A percentile compares a stretch with the other conserved stretches of the same genome.
Evolutionary conservation across 1,140 invertebrate species (phyloP).

Genomic region (Drosophila suzukii): DNA sequence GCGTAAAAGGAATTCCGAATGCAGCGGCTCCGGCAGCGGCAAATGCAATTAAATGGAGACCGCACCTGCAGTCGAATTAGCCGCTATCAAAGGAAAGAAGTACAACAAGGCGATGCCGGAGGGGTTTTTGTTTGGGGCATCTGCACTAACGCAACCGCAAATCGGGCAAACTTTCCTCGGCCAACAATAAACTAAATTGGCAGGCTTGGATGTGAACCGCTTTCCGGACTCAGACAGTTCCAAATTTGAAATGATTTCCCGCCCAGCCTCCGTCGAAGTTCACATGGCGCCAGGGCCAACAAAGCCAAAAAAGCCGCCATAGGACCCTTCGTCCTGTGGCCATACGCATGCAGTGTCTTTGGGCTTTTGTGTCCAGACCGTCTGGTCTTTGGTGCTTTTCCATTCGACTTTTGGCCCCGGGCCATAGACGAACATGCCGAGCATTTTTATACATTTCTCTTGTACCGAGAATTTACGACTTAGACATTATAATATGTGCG

Average conservation of each 20-base stretch:
- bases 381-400: slow-evolving; percentile 16
- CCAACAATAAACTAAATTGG: slow-evolving; percentile 48
- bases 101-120: neutral
- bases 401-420: slow-evolving; percentile 26
- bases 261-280: slow-evolving; percentile 8
- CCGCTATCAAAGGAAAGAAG: slow-evolving; percentile 5
- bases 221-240: slow-evolving; percentile 1
- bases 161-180: slow-evolving; percentile 16
- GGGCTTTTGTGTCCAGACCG: slow-evolving; percentile 6
- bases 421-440: slow-evolving; percentile 27
- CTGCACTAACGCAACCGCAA: slow-evolving; percentile 20
- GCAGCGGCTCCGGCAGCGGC: slow-evolving; percentile 25
- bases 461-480: slow-evolving; percentile 59
- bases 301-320: slow-evolving; percentile 1
- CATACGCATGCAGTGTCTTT: neutral
- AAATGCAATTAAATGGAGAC: slow-evolving; percentile 71
- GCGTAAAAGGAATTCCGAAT: slow-evolving; percentile 71
- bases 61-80: slow-evolving; percentile 52
- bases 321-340: neutral
- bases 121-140: slow-evolving; percentile 11
- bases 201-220: slow-evolving; percentile 7
- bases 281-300: neutral
- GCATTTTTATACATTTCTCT: slow-evolving; percentile 45
- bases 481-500: slow-evolving; percentile 66
- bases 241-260: slow-evolving; percentile 39